These are phyloP conservation scores for Microcaecilia unicolor DNA, from an alignment of 2,797 vertebrate species.

Conservation along the genomic window DNA sequence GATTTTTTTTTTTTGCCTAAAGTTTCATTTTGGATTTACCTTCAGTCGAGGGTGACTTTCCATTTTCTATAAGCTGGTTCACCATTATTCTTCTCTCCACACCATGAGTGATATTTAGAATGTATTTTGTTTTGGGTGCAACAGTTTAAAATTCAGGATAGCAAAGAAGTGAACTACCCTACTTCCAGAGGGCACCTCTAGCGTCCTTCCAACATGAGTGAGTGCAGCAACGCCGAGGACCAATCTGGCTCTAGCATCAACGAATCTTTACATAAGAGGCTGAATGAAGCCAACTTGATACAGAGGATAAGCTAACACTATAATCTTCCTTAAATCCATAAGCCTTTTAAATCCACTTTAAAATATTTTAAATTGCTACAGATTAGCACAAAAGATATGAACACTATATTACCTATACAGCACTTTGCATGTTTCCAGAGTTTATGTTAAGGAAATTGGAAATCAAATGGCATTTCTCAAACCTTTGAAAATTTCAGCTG, in stretches of 20 bases:
- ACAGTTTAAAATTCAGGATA: conserved; percentile 35
- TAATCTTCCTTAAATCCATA: background rate
- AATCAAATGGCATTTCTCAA: no score
- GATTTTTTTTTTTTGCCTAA: background rate
- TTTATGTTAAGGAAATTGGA: no score
- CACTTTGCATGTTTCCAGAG: no score
- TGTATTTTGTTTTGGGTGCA: conserved; percentile 43
- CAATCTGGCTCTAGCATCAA: conserved; percentile 6
- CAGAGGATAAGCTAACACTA: conserved; percentile 2
- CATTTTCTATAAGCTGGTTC: conserved; percentile 40
- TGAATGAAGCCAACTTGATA: background rate
- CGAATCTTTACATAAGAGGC: conserved; percentile 6
- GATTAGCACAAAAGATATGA: no score
- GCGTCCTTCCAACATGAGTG: background rate
- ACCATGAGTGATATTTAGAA: conserved; percentile 19
- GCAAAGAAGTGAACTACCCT: background rate
- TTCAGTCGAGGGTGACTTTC: conserved; percentile 45
- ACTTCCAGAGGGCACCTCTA: background rate
- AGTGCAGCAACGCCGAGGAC: background rate
- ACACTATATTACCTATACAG: no score
- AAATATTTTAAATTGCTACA: no score
- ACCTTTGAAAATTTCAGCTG: no score
- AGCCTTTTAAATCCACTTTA: background rate
- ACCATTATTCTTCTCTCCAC: conserved; percentile 57
- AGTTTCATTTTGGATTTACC: conserved; percentile 48